These are phyloP conservation scores for Siniperca obscura DNA, from an alignment of 2,797 vertebrate species.

Conservation along the genomic window DNA sequence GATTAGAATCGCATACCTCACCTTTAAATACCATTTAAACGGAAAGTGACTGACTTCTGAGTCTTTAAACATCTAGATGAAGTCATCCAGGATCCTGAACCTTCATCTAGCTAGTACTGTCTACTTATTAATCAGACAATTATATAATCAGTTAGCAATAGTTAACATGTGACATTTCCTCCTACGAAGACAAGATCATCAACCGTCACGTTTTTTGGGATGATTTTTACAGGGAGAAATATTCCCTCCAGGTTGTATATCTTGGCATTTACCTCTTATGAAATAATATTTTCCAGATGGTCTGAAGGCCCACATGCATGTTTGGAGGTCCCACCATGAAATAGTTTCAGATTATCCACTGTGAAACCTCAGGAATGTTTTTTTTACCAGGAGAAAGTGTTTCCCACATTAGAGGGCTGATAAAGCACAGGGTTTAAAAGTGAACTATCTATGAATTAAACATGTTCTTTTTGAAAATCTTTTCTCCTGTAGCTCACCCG, in stretches of 20 bases:
- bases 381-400: not conserved
- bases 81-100: not conserved
- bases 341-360: slow-evolving; percentile 46
- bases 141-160: not conserved
- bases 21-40: not conserved
- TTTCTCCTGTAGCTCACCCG: slow-evolving; percentile 81
- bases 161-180: not conserved
- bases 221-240: slow-evolving; percentile 17
- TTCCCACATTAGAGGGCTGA: slow-evolving; percentile 2
- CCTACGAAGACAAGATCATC: not conserved
- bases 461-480: not conserved
- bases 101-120: not conserved
- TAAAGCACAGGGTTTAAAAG: not conserved
- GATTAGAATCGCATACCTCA: too few species aligned
- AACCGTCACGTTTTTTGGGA: not conserved
- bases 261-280: slow-evolving; percentile 37
- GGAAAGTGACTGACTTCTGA: not conserved
- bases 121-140: not conserved
- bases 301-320: slow-evolving; percentile 40
- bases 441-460: slow-evolving; percentile 12
- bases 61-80: not conserved
- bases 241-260: slow-evolving; percentile 53
- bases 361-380: slow-evolving; percentile 9
- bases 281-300: slow-evolving; percentile 71
- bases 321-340: slow-evolving; percentile 37